Conservation (phyloP, 2,888 invertebrate genomes). For the Eueremaeus valkanovi region DNA sequence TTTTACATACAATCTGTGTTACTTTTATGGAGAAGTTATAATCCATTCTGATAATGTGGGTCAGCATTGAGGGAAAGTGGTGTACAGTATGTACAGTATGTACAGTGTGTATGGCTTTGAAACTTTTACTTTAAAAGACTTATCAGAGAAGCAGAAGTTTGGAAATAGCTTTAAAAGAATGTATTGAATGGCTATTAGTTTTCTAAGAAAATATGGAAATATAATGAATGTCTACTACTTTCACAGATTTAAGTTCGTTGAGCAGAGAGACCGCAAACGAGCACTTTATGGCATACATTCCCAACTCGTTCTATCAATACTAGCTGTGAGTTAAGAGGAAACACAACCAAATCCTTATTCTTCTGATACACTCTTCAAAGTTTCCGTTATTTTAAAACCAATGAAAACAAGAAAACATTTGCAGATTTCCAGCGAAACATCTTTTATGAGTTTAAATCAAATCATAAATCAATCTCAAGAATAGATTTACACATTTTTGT, state of each 20-base stretch:
- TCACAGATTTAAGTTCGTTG: neutral
- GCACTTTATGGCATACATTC: neutral
- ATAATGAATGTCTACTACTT: neutral
- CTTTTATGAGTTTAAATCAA: neutral
- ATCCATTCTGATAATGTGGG: too few species aligned
- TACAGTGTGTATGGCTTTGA: too few species aligned
- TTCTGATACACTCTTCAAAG: neutral
- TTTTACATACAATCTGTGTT: too few species aligned
- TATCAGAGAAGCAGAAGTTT: neutral
- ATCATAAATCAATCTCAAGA: neutral
- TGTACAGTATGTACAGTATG: too few species aligned
- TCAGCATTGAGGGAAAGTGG: neutral
- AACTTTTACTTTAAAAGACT: conserved; percentile 3
- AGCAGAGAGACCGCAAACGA: conserved; percentile 16
- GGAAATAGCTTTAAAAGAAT: neutral
- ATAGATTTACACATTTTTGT: too few species aligned
- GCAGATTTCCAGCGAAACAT: neutral
- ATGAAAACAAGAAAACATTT: neutral
- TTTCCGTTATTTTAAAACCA: conserved; percentile 14
- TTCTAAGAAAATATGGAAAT: neutral
- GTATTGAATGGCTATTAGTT: neutral
- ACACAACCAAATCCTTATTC: neutral
- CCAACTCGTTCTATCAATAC: neutral
- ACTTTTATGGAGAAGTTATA: too few species aligned
- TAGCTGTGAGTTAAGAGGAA: neutral